A percentile compares a stretch with the other conserved stretches of the same genome.
Conservation (phyloP, 1,140 invertebrate genomes). For the Trypoxylus dichotomus region DNA sequence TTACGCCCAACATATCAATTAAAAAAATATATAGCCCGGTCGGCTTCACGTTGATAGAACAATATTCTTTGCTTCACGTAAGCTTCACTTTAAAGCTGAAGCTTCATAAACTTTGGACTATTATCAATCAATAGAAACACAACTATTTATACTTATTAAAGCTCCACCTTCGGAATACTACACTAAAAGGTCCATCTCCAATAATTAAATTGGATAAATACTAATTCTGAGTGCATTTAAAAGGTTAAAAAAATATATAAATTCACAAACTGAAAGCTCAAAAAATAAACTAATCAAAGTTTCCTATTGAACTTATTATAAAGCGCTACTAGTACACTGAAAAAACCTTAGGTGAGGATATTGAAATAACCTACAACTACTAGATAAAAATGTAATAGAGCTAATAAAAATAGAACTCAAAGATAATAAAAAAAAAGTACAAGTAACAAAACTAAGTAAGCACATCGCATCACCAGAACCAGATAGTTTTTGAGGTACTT, state of each 20-base stretch:
- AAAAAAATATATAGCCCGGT: too few species aligned
- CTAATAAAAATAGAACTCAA: not conserved
- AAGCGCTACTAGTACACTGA: not conserved
- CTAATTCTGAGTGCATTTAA: not conserved
- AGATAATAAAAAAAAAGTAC: not conserved
- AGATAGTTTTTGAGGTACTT: conserved; percentile 71
- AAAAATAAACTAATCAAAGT: not conserved
- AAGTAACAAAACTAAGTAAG: conserved; percentile 49
- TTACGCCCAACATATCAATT: too few species aligned
- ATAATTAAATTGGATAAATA: too few species aligned
- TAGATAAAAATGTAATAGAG: not conserved
- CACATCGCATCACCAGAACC: conserved; percentile 62
- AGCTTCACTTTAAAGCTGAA: too few species aligned
- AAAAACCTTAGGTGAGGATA: not conserved
- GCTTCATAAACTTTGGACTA: too few species aligned
- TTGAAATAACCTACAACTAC: conserved; percentile 6
- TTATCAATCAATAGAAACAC: too few species aligned
- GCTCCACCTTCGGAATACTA: too few species aligned
- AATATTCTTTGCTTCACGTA: too few species aligned
- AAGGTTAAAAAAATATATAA: not conserved
- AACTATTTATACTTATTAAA: too few species aligned
- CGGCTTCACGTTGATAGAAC: too few species aligned
- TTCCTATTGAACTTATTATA: not conserved
- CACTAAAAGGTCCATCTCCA: too few species aligned
- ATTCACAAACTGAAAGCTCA: not conserved